Base-by-base conservation (phyloP, 2,797 vertebrate genomes). In the Benthosema pterotum region DNA sequence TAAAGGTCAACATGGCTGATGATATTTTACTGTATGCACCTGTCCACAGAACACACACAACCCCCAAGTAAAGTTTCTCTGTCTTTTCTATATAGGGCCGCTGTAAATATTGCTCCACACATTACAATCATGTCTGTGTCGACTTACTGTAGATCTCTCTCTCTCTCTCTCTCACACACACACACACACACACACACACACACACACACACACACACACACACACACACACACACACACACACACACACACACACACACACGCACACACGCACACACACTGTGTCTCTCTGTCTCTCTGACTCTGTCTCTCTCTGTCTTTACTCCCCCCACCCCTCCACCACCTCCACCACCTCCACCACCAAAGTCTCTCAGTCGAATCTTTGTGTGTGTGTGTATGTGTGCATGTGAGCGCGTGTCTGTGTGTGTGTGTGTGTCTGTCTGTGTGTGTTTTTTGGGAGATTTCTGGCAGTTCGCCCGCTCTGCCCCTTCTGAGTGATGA, bases 401-500 rank as follows among this genome's bases (percentile, higher is more conserved):
- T n/a, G n/a, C n/a, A n/a, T n/a, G n/a, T n/a, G n/a, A n/a, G n/a
- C n/a, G n/a, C n/a, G n/a, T 42, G 32, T 45, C 2, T 25, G 25
- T 25, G 25, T 25, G 22, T 19, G 22, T 78, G 71, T 63, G 22
- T 48, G 83, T 80, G 84, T 85, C n/a, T n/a, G n/a, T 82, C 88
- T 80, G 82, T 86, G 79, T 84, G 78, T 82, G 79, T 78, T 83
- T 83, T 87, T 88, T 85, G 80, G 13, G 87, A 87, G 85, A 78
- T 72, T 77, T 77, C 78, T 93, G 93, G 91, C 90, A 7, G 78
- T 79, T 66, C 32, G 87, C 91, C 91, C 92, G 90, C 85, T 87
- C 95, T 93, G 92, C 95, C 95, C 95, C 88, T 90, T 94, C 93
- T 94, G 94, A 95, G 94, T 94, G 95, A 97, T 98, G 97, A 94